phyloP scores from a whole-genome alignment of 2,797 vertebrate species.

The Psittacula derbiana region DNA sequence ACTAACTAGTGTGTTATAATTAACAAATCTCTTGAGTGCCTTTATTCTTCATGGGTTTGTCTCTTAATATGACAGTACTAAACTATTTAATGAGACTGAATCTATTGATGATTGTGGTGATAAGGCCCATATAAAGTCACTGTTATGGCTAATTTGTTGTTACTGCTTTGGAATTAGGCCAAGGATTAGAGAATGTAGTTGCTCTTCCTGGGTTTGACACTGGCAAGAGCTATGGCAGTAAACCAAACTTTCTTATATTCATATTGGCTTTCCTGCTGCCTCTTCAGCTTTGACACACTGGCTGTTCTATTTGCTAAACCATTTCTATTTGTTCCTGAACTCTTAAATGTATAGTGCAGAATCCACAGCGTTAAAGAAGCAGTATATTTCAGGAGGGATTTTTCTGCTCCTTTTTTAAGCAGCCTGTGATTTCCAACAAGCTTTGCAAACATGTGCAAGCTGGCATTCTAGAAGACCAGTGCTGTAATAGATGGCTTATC shows the following conservation, averaged over 20 bases:
- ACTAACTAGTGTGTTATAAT: not conserved
- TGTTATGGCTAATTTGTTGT: not conserved
- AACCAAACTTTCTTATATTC: not conserved
- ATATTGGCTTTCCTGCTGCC: not conserved
- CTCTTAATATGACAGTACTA: not conserved
- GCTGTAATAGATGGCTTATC: not conserved
- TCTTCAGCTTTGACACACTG: not conserved
- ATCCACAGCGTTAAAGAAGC: not conserved
- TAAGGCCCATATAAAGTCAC: not conserved
- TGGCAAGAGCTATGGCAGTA: not conserved
- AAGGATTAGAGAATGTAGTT: not conserved
- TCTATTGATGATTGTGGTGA: not conserved
- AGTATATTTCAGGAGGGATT: not conserved
- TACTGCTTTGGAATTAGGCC: not conserved
- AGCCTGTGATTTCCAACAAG: not conserved
- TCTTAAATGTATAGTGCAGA: not conserved
- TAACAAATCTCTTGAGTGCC: not conserved
- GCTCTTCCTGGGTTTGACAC: not conserved
- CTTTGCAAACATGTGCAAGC: not conserved
- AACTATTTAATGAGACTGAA: not conserved
- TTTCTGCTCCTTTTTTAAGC: not conserved
- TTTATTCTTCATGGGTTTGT: not conserved
- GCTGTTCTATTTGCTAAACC: not conserved
- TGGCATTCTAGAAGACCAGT: not conserved
- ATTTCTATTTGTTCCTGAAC: not conserved